A percentile compares a stretch with the other conserved stretches of the same genome.
Conservation (phyloP, 2,888 invertebrate species). For the Mimas tiliae region DNA sequence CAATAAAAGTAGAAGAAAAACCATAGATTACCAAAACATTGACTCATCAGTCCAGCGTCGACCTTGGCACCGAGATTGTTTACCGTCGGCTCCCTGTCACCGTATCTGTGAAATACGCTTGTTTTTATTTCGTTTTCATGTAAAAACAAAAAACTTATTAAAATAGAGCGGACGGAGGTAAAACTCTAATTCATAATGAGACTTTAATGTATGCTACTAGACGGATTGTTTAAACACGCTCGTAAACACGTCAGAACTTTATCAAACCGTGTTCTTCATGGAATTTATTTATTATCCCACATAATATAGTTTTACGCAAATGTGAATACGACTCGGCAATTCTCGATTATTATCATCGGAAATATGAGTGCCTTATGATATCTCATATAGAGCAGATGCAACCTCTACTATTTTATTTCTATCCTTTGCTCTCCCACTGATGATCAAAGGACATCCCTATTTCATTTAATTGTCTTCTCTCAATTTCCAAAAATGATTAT, state of each 20-base stretch:
- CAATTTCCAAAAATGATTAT: too few relatives aligned
- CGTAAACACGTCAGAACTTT: slow-evolving; percentile 6
- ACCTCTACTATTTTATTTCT: too few relatives aligned
- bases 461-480: too few relatives aligned
- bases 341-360: too few relatives aligned
- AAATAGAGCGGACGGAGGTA: slow-evolving; percentile 11
- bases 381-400: too few relatives aligned
- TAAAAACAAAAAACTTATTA: slow-evolving; percentile 15
- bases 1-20: slow-evolving; percentile 4
- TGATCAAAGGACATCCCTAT: too few relatives aligned
- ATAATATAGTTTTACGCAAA: background rate
- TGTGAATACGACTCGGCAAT: background rate
- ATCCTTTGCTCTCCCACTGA: too few relatives aligned
- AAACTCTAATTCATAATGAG: too few relatives aligned
- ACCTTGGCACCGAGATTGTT: slow-evolving; percentile 80
- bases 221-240: too few relatives aligned
- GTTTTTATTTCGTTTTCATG: slow-evolving; percentile 2
- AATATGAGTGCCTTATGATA: too few relatives aligned
- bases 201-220: too few relatives aligned
- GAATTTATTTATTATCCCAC: slow-evolving; percentile 1
- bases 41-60: slow-evolving; percentile 80
- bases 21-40: slow-evolving; percentile 70
- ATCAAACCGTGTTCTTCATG: background rate
- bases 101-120: slow-evolving; percentile 57
- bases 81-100: slow-evolving; percentile 77